Percentiles rank a stretch among this genome's conserved stretches.
These are phyloP conservation scores for Channa argus DNA, from an alignment of 2,113 vertebrate species.

Conservation along the genomic window DNA sequence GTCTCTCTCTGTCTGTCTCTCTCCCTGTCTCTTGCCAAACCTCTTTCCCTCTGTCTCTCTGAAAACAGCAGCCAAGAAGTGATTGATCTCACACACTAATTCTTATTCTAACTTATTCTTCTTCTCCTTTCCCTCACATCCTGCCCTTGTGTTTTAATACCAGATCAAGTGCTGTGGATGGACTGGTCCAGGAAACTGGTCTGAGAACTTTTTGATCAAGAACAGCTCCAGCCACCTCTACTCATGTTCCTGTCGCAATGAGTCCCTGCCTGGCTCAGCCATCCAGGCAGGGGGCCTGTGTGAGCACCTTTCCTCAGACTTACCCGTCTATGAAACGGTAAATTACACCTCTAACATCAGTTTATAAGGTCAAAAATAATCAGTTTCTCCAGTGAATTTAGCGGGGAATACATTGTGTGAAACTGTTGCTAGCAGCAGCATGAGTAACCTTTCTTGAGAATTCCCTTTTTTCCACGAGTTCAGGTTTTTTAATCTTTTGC, in stretches of 20 bases:
- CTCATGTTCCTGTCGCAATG: conserved; percentile 88
- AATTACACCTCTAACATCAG: not conserved
- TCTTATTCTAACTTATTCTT: not conserved
- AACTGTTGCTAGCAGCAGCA: too few species aligned
- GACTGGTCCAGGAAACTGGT: conserved; percentile 89
- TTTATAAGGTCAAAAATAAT: too few species aligned
- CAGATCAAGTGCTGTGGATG: conserved; percentile 93
- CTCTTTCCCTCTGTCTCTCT: conserved; percentile 28
- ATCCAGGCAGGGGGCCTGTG: conserved; percentile 81
- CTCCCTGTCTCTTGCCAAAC: conserved; percentile 36
- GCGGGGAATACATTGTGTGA: not conserved
- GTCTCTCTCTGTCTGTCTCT: too few species aligned
- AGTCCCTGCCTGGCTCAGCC: not conserved
- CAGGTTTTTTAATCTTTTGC: not conserved
- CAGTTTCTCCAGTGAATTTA: not conserved
- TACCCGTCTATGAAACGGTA: conserved; percentile 85
- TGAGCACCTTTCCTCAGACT: conserved; percentile 1
- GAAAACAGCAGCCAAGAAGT: conserved; percentile 35
- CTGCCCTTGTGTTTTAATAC: not conserved
- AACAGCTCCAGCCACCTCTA: conserved; percentile 74
- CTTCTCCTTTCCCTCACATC: conserved; percentile 12
- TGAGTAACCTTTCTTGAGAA: too few species aligned
- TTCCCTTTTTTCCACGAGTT: not conserved
- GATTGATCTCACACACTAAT: conserved; percentile 3
- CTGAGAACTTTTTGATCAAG: conserved; percentile 81